Percentiles rank a stretch among this genome's conserved stretches.
Conservation (phyloP, 1,140 invertebrate genomes). For the Drosophila seguyi region DNA sequence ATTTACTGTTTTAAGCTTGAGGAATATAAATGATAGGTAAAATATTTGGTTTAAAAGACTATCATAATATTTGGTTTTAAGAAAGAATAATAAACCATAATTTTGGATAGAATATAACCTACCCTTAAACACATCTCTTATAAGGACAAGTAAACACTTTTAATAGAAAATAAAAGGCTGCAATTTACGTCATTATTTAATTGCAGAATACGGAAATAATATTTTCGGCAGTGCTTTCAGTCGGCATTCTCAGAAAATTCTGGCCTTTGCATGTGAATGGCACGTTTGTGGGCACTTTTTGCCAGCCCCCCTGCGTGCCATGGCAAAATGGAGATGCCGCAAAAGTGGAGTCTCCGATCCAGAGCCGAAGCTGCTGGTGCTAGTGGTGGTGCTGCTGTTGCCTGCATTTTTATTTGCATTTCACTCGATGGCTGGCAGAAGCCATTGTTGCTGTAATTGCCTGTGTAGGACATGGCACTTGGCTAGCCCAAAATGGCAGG, state of each 20-base stretch:
- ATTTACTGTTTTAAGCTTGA: not conserved
- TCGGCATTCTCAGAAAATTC: constrained; percentile 39
- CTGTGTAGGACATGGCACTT: constrained; percentile 75
- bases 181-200: too few relatives aligned
- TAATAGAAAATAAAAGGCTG: too few relatives aligned
- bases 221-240: not conserved
- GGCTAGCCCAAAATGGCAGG: constrained; percentile 30
- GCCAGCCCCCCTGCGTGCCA: constrained; percentile 21
- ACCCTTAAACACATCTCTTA: not conserved
- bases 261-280: constrained; percentile 76
- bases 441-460: constrained; percentile 77
- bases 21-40: not conserved
- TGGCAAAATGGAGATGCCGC: constrained; percentile 62
- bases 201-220: too few relatives aligned
- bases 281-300: constrained; percentile 71
- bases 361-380: not conserved
- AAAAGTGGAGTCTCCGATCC: constrained; percentile 19
- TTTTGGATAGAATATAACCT: not conserved
- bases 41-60: not conserved
- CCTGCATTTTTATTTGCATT: constrained; percentile 74
- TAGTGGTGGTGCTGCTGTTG: not conserved
- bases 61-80: not conserved
- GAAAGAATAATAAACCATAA: not conserved
- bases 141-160: too few relatives aligned
- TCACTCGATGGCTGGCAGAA: constrained; percentile 23